Evolutionary conservation across 2,113 vertebrate species (phyloP).

Genomic region (Microcebus lehilahytsara): DNA sequence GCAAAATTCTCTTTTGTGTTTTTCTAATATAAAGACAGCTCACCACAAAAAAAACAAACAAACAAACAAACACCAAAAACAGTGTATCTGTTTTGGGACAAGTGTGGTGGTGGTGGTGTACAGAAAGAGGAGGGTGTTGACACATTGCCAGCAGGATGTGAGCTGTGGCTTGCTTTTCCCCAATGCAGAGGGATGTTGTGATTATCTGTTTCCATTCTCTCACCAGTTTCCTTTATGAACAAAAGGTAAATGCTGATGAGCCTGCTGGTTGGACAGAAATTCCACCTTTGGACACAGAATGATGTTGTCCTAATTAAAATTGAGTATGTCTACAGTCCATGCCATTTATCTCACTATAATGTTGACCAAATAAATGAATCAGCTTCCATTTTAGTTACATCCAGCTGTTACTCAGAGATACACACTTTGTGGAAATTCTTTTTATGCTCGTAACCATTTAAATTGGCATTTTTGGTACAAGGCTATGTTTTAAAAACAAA

Average conservation of each 20-base stretch:
- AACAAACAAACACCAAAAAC: too few species aligned
- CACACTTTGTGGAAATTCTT: not conserved
- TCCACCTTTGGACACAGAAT: not conserved
- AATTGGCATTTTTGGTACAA: not conserved
- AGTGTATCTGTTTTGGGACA: not conserved
- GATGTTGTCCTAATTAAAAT: not conserved
- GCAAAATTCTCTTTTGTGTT: not conserved
- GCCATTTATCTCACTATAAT: not conserved
- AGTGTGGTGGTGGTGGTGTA: not conserved
- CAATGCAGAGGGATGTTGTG: not conserved
- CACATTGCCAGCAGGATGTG: not conserved
- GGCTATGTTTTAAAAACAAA: not conserved
- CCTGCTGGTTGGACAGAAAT: not conserved
- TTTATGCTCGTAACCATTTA: not conserved
- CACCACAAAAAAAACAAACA: not conserved
- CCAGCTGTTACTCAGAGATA: not conserved
- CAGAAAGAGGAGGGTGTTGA: not conserved
- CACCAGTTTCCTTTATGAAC: not conserved
- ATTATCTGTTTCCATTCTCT: not conserved
- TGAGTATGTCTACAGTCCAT: not conserved
- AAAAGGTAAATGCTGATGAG: not conserved
- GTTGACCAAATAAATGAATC: not conserved
- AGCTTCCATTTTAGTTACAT: not conserved
- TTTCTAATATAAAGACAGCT: conserved; percentile 18
- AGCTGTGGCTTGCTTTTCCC: not conserved